phyloP scores from a whole-genome alignment of 1,140 invertebrate genomes.

The Grapholita molesta region DNA sequence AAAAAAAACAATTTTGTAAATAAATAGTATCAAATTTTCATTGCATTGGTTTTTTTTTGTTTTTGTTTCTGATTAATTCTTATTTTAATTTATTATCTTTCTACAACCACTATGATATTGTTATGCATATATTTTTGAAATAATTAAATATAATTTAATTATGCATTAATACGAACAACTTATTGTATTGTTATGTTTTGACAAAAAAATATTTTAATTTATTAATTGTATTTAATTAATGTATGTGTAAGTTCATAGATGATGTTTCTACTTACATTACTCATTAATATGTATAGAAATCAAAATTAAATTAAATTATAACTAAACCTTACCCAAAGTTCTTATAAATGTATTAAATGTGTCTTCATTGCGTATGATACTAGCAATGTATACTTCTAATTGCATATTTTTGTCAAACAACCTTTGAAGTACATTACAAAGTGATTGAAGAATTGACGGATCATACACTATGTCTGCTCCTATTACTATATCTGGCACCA shows the following conservation, averaged over 20 bases:
- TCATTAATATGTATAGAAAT: too few species aligned
- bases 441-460: conserved; percentile 53
- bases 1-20: background rate
- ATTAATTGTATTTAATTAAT: too few species aligned
- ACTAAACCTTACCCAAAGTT: conserved; percentile 38
- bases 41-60: background rate
- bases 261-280: too few species aligned
- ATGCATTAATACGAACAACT: too few species aligned
- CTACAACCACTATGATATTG: too few species aligned
- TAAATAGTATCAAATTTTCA: background rate
- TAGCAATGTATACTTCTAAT: conserved; percentile 56
- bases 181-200: too few species aligned
- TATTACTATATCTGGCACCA: conserved; percentile 57
- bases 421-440: conserved; percentile 48
- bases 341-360: conserved; percentile 51
- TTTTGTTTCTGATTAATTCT: too few species aligned
- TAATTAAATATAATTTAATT: too few species aligned
- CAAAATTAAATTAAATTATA: background rate
- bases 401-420: conserved; percentile 49
- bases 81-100: too few species aligned
- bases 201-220: too few species aligned
- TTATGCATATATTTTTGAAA: too few species aligned
- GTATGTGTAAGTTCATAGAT: too few species aligned
- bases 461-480: conserved; percentile 70
- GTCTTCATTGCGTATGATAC: conserved; percentile 58